A percentile compares a stretch with the other conserved stretches of the same genome.
phyloP scores from a whole-genome alignment of 2,888 invertebrate genomes.

The Dione juno region DNA sequence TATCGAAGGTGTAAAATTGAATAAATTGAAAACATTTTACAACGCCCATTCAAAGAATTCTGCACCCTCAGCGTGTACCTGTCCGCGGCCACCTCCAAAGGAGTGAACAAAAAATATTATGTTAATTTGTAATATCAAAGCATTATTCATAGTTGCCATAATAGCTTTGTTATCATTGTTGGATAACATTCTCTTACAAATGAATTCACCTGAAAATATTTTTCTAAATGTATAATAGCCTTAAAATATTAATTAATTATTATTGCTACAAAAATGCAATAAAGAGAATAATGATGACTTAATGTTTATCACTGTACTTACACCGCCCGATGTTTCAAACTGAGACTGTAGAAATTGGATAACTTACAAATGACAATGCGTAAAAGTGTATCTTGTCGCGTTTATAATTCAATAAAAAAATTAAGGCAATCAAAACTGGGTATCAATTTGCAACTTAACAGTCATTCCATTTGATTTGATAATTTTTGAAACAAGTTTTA shows the following conservation, averaged over 20 bases:
- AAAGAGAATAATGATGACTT: neutral
- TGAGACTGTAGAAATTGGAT: slow-evolving; percentile 46
- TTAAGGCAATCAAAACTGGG: neutral
- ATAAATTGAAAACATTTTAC: slow-evolving; percentile 45
- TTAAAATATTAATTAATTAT: too few relatives aligned
- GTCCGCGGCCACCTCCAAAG: slow-evolving; percentile 80
- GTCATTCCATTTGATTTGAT: slow-evolving; percentile 21
- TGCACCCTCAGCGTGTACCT: slow-evolving; percentile 82
- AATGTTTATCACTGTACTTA: slow-evolving; percentile 45
- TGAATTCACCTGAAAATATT: slow-evolving; percentile 54
- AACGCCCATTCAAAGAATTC: slow-evolving; percentile 80
- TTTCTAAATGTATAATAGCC: slow-evolving; percentile 59
- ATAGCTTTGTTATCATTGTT: slow-evolving; percentile 82
- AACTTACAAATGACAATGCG: slow-evolving; percentile 36
- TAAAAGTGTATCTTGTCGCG: slow-evolving; percentile 40
- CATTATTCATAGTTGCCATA: slow-evolving; percentile 79
- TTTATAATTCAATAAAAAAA: slow-evolving; percentile 29
- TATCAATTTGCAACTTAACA: slow-evolving; percentile 9
- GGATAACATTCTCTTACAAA: slow-evolving; percentile 71
- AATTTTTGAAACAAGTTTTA: slow-evolving; percentile 22
- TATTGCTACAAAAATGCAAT: too few relatives aligned
- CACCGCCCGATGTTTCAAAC: slow-evolving; percentile 62
- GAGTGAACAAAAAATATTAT: slow-evolving; percentile 79
- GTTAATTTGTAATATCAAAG: slow-evolving; percentile 78
- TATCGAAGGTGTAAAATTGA: slow-evolving; percentile 48